Percentiles rank a stretch among this genome's conserved stretches.
phyloP scores from a whole-genome alignment of 1,140 invertebrate genomes.

The Andricus grossulariae region DNA sequence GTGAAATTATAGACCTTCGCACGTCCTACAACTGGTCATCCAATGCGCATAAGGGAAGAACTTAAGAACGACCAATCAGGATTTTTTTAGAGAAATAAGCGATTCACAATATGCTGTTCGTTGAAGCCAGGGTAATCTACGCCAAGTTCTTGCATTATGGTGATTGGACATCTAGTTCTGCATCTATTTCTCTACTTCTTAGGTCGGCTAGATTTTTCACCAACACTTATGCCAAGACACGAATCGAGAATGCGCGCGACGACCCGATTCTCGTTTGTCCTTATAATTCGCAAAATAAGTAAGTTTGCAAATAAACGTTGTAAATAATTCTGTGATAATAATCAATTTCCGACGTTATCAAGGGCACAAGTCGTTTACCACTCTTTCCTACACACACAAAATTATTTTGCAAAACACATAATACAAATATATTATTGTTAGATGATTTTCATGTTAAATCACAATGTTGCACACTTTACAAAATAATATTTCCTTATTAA shows the following conservation, averaged over 20 bases:
- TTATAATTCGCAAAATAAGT: constrained; percentile 15
- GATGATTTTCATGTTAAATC: neutral
- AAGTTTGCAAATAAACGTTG: constrained; percentile 34
- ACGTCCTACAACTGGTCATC: constrained; percentile 8
- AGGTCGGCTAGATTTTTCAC: constrained; percentile 29
- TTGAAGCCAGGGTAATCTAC: constrained; percentile 3
- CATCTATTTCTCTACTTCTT: constrained; percentile 27
- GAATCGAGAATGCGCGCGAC: constrained; percentile 14
- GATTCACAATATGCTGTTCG: constrained; percentile 2
- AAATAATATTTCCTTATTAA: no score
- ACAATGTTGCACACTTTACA: no score
- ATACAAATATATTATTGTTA: no score
- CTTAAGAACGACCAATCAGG: constrained; percentile 21
- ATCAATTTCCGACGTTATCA: constrained; percentile 43
- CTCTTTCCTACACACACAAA: constrained; percentile 50
- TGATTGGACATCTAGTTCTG: constrained; percentile 25
- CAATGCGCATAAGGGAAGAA: constrained; percentile 12
- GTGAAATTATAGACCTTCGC: constrained; percentile 20
- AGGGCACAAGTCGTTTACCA: constrained; percentile 39
- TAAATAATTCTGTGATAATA: constrained; percentile 63
- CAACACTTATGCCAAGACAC: constrained; percentile 7
- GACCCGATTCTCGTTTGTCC: constrained; percentile 43
- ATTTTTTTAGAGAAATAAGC: constrained; percentile 16
- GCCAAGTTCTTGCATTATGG: constrained; percentile 12
- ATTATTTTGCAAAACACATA: no score